phyloP scores from a whole-genome alignment of 2,797 vertebrate genomes.

The Spondyliosoma cantharus region DNA sequence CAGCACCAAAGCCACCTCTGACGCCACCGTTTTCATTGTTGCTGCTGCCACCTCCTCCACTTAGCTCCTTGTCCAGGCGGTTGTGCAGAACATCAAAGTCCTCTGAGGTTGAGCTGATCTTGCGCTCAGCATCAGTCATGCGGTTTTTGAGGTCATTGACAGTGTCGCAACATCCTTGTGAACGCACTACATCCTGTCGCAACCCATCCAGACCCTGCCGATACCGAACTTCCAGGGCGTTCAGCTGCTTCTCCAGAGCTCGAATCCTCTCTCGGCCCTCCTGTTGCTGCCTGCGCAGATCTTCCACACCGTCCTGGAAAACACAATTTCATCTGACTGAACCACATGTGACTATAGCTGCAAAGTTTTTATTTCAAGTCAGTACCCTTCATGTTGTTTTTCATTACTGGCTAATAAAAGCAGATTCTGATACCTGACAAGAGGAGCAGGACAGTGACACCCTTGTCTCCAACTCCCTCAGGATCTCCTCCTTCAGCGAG shows the following conservation, averaged over 20 bases:
- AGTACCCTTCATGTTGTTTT: background rate
- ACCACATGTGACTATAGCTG: background rate
- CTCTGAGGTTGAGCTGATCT: slow-evolving; percentile 82
- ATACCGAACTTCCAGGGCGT: slow-evolving; percentile 82
- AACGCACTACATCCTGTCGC: slow-evolving; percentile 72
- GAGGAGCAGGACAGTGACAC: slow-evolving; percentile 88
- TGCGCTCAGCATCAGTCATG: slow-evolving; percentile 85
- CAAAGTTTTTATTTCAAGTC: too few species aligned
- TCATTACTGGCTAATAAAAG: background rate
- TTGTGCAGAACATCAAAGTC: slow-evolving; percentile 77
- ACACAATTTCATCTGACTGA: background rate
- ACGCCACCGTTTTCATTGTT: background rate
- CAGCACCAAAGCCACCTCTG: slow-evolving; percentile 17
- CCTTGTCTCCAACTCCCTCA: slow-evolving; percentile 87
- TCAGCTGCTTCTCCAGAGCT: slow-evolving; percentile 89
- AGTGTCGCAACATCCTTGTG: slow-evolving; percentile 81
- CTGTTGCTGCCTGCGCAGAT: slow-evolving; percentile 86
- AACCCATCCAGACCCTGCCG: slow-evolving; percentile 80
- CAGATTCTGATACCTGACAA: slow-evolving; percentile 79
- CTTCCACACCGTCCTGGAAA: slow-evolving; percentile 83
- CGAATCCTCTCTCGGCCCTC: slow-evolving; percentile 87
- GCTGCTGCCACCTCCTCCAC: background rate
- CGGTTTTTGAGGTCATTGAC: slow-evolving; percentile 78
- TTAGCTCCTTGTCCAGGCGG: slow-evolving; percentile 73
- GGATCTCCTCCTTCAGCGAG: slow-evolving; percentile 77